Evolutionary conservation across 2,113 vertebrate species (phyloP).

Genomic region (Calyptomena viridis): DNA sequence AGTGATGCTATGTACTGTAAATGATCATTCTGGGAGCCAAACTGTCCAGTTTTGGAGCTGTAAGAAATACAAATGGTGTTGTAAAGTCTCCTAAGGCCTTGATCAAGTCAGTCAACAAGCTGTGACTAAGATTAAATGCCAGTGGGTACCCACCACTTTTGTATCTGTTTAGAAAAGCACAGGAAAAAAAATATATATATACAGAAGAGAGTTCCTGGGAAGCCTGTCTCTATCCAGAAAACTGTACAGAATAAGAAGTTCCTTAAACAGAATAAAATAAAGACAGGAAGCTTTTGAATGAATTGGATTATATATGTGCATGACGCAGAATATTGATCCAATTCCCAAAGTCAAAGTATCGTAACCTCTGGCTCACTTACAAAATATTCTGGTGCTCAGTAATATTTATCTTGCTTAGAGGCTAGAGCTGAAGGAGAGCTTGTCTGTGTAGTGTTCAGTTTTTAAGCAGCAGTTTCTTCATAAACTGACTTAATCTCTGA

Average conservation of each 20-base stretch:
- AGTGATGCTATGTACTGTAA: neutral
- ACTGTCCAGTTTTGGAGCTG: neutral
- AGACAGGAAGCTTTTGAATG: neutral
- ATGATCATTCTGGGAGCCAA: neutral
- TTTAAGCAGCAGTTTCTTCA: neutral
- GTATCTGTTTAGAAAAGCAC: neutral
- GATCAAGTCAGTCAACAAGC: constrained; percentile 1
- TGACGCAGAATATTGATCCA: neutral
- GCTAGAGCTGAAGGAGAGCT: neutral
- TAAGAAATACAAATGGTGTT: neutral
- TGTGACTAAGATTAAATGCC: constrained; percentile 17
- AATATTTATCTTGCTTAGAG: neutral
- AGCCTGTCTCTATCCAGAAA: neutral
- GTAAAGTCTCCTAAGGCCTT: neutral
- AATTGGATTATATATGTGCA: neutral
- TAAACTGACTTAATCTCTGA: neutral
- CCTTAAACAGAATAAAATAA: neutral
- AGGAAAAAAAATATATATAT: neutral
- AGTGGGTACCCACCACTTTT: neutral
- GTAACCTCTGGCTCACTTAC: neutral
- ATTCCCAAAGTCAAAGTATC: no score
- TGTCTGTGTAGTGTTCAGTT: neutral
- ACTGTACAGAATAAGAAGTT: neutral
- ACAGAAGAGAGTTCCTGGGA: neutral
- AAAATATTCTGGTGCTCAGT: neutral